Percentiles rank a stretch among this genome's conserved stretches.
phyloP scores from a whole-genome alignment of 1,140 invertebrate species.

The Diprion similis region DNA sequence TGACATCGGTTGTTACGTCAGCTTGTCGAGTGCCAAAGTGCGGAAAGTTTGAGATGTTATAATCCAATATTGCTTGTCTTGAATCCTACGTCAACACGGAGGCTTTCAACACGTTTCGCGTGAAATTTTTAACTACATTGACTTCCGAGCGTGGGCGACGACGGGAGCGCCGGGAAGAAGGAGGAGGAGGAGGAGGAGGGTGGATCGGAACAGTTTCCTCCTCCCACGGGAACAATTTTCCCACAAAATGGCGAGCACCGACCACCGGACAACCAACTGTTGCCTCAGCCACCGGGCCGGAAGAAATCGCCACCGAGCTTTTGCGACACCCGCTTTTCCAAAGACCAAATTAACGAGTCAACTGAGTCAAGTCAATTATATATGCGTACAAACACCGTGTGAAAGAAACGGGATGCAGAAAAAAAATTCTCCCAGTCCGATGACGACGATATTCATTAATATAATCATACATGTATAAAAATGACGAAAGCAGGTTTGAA shows the following conservation, averaged over 20 bases:
- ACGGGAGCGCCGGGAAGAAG: no score
- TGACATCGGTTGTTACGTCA: no score
- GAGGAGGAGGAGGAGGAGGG: background rate
- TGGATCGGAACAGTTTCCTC: background rate
- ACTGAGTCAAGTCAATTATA: background rate
- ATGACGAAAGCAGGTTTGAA: no score
- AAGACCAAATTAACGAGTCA: background rate
- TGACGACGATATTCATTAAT: no score
- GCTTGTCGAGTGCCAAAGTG: no score
- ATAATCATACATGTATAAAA: no score
- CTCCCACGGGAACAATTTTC: constrained; percentile 10
- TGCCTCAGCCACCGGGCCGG: background rate
- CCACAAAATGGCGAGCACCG: constrained; percentile 6
- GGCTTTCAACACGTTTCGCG: background rate
- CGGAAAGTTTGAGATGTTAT: no score
- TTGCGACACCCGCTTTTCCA: background rate
- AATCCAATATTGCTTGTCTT: background rate
- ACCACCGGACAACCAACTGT: background rate
- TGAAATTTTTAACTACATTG: background rate
- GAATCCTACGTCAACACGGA: background rate
- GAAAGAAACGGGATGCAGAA: background rate
- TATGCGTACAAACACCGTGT: background rate
- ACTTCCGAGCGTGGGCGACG: no score
- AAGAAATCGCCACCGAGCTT: constrained; percentile 1
- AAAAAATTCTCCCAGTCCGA: background rate